Base-by-base conservation (phyloP, 2,888 invertebrate genomes). In the Drosophila pseudotakahashii region DNA sequence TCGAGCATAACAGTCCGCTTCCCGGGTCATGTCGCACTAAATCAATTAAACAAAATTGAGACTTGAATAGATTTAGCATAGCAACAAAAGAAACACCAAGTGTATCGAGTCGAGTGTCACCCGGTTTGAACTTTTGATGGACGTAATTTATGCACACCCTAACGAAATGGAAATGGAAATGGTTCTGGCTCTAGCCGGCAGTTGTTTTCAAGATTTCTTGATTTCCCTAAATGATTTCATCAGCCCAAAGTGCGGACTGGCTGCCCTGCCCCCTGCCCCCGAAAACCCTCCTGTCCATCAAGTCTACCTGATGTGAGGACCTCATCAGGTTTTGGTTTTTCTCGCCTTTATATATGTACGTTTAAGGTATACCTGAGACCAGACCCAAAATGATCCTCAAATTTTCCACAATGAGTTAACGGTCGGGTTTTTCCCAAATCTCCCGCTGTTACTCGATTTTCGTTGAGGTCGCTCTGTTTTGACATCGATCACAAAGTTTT, bases 141-240 rank as follows among this genome's bases (percentile, higher is more conserved):
- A 30, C 39, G 19, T 73, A 73, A 71, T 73, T 71, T 71, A 71
- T 71, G 73, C 74, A 59, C n/a, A 73, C 53, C 61, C 26, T 66
- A 23, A 54, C 44, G 23, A 54, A 57, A 19, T 54, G 52, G 30
- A 54, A 57, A 19, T 54, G 52, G 30, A 11, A 47, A 55, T 30
- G 39, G 39, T 47, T 36, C 37, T 30, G 39, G 39, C 36, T 36
- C 37, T 16, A 45, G 30, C 3, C 39, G 50, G 23, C 10, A 47
- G 53, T 36, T 16, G 36, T 39, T 26, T 44, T 37, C 36, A 62
- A 63, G 58, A 70, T 50, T 57, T 75, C 80, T 75, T 85, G 80
- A 88, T 88, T 85, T 85, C 64, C 73, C 73, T 78, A 78, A 86
- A 82, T 81, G 86, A 86, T 86, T 86, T 67, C 78, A 76, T 85